These are phyloP conservation scores for Xiphorhynchus elegans DNA, from an alignment of 2,113 vertebrate genomes.

Conservation along the genomic window DNA sequence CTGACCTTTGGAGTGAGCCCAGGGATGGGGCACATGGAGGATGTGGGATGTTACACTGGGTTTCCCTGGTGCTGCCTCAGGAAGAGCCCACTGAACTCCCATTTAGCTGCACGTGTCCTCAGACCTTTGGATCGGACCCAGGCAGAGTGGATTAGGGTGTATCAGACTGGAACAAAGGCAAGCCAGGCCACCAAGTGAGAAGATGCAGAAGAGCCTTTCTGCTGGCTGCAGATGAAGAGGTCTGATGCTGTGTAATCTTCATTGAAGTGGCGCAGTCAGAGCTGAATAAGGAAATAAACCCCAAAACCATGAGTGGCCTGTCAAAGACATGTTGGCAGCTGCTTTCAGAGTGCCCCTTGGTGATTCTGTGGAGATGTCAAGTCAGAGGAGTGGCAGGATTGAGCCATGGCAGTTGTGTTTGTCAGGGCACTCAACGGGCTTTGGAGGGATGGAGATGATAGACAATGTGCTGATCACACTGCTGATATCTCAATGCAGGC, in stretches of 20 bases:
- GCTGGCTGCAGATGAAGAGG: constrained; percentile 31
- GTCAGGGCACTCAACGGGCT: constrained; percentile 1
- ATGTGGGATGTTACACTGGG: not conserved
- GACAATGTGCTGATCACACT: not conserved
- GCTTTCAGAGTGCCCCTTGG: constrained; percentile 12
- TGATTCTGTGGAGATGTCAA: not conserved
- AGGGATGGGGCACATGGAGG: not conserved
- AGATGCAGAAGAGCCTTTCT: constrained; percentile 33
- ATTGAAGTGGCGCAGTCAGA: constrained; percentile 1
- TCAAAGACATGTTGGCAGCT: constrained; percentile 13
- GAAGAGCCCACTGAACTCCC: not conserved
- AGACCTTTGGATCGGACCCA: constrained; percentile 29
- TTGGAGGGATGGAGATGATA: constrained; percentile 5
- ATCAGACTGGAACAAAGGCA: constrained; percentile 40
- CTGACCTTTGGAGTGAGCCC: not conserved
- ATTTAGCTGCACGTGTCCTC: constrained; percentile 11
- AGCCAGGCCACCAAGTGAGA: constrained; percentile 5
- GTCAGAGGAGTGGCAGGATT: constrained; percentile 4
- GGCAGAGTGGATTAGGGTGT: constrained; percentile 17
- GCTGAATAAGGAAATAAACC: not conserved
- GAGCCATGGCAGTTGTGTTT: constrained; percentile 31
- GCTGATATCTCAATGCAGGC: not conserved
- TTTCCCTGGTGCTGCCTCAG: not conserved
- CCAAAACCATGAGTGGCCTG: not conserved
- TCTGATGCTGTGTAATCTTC: not conserved